A percentile compares a stretch with the other conserved stretches of the same genome.
Conservation (phyloP, 2,888 invertebrate genomes). For the Melipona beecheii region DNA sequence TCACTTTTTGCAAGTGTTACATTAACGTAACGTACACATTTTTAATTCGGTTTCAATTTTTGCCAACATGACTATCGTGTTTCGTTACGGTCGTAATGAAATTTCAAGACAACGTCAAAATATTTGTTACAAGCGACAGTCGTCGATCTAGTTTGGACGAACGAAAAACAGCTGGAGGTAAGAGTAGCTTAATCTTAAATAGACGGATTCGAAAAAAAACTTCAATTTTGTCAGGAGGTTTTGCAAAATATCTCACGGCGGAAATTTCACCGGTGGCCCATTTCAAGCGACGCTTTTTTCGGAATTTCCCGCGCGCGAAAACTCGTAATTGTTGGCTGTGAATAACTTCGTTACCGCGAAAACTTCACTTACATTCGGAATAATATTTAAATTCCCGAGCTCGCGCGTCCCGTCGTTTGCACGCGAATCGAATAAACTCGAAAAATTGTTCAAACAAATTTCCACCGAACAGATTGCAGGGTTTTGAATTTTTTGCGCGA, state of each 20-base stretch:
- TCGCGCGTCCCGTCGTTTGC: not conserved
- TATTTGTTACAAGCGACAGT: not conserved
- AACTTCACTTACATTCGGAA: constrained; percentile 21
- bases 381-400: constrained; percentile 31
- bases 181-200: constrained; percentile 25
- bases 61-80: too few species aligned
- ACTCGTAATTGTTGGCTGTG: constrained; percentile 44
- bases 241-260: not conserved
- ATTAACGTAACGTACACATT: too few species aligned
- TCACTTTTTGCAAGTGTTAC: too few species aligned
- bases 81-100: too few species aligned
- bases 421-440: constrained; percentile 29
- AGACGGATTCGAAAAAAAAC: constrained; percentile 12
- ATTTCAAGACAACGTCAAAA: too few species aligned
- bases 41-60: too few species aligned
- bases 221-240: not conserved
- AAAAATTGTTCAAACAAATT: constrained; percentile 9
- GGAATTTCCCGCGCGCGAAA: constrained; percentile 43
- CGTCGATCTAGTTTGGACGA: not conserved
- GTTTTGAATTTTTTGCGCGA: too few species aligned
- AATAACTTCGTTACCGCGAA: constrained; percentile 45
- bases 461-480: not conserved
- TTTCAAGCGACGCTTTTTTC: constrained; percentile 28
- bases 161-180: not conserved
- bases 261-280: constrained; percentile 27